Percentiles rank a stretch among this genome's conserved stretches.
Evolutionary conservation across 2,888 invertebrate genomes (phyloP).

Genomic region (Augochlorella aurata): DNA sequence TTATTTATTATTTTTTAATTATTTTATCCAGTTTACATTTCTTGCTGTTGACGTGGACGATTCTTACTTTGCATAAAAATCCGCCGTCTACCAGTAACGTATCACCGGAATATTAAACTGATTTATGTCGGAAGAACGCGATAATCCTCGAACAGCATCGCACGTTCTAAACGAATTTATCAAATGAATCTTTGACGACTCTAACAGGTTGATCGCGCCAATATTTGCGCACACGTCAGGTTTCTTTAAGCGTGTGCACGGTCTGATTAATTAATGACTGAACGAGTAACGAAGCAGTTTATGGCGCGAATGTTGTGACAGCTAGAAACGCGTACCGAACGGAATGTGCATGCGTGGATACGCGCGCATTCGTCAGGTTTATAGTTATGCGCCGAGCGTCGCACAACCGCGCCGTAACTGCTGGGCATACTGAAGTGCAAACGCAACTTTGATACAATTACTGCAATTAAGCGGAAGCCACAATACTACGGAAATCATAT

Average conservation of each 20-base stretch:
- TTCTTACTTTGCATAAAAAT: too few species aligned
- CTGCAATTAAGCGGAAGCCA: constrained; percentile 64
- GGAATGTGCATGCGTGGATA: constrained; percentile 23
- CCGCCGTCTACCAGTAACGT: neutral
- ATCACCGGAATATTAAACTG: neutral
- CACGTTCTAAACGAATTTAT: neutral
- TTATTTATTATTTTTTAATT: too few species aligned
- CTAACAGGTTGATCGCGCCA: neutral
- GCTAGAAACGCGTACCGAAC: constrained; percentile 18
- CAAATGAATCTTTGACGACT: neutral
- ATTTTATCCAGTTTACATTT: too few species aligned
- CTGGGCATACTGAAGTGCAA: constrained; percentile 53
- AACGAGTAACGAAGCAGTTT: constrained; percentile 28
- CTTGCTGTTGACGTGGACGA: too few species aligned
- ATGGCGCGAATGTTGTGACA: constrained; percentile 19
- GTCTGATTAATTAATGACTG: neutral
- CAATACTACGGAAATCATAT: constrained; percentile 64
- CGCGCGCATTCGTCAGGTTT: constrained; percentile 49
- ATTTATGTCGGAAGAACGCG: neutral
- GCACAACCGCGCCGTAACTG: constrained; percentile 51
- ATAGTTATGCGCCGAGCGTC: constrained; percentile 41
- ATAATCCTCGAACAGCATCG: neutral
- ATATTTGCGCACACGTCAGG: neutral
- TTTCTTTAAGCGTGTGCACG: neutral
- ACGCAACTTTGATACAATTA: constrained; percentile 68